Percentiles rank a stretch among this genome's conserved stretches.
These are phyloP conservation scores for Progne subis DNA, from an alignment of 2,113 vertebrate species.

Conservation along the genomic window DNA sequence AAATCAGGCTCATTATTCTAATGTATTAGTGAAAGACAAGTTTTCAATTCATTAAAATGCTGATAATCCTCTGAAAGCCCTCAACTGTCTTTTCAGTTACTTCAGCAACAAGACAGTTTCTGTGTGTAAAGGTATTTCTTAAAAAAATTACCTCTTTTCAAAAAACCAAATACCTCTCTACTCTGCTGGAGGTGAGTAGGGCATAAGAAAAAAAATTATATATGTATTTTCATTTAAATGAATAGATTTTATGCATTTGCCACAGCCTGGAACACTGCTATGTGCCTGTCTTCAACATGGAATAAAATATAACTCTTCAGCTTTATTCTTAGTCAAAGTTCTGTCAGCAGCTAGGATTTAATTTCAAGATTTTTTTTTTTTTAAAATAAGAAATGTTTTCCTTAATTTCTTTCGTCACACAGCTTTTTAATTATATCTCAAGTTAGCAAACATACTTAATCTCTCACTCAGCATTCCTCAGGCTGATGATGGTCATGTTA, in stretches of 20 bases:
- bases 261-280: neutral
- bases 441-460: slow-evolving; percentile 15
- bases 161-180: neutral
- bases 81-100: neutral
- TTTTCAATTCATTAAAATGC: neutral
- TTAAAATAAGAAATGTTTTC: neutral
- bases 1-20: neutral
- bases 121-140: neutral
- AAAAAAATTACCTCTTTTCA: neutral
- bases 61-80: neutral
- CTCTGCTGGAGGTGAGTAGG: neutral
- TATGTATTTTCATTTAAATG: neutral
- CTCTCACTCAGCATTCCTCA: neutral
- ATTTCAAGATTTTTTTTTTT: neutral
- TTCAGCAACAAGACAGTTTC: neutral
- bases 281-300: neutral
- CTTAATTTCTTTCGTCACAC: neutral
- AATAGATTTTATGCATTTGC: neutral
- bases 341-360: neutral
- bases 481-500: neutral
- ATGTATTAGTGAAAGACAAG: neutral
- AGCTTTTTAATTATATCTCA: slow-evolving; percentile 15
- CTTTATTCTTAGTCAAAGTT: neutral
- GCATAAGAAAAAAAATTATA: neutral
- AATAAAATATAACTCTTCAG: neutral